Conservation (phyloP, 35 echinoderm and acorn worm species). For the Apostichopus californicus region DNA sequence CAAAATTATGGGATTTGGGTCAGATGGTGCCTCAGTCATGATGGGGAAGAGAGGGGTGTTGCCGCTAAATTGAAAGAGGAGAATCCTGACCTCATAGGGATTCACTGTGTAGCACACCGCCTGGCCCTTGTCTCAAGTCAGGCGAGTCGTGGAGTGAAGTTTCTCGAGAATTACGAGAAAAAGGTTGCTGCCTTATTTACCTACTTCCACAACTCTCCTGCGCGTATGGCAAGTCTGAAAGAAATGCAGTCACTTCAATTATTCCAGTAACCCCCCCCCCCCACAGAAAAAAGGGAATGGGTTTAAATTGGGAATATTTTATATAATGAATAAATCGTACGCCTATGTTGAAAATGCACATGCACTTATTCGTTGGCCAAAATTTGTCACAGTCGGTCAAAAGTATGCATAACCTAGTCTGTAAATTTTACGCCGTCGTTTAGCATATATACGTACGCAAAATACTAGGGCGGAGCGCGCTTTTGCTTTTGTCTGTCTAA, state of each 20-base stretch:
- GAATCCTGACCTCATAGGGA: conserved; percentile 9
- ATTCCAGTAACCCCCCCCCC: no score
- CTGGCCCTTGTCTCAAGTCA: conserved; percentile 46
- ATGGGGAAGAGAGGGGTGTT: conserved; percentile 37
- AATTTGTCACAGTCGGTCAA: no score
- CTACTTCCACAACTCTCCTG: conserved; percentile 27
- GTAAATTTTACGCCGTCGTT: no score
- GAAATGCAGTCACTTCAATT: conserved; percentile 1
- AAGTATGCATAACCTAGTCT: no score
- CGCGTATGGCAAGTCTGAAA: conserved; percentile 19
- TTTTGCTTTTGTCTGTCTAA: no score
- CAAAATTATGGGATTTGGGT: conserved; percentile 28
- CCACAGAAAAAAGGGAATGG: no score
- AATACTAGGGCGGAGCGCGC: no score
- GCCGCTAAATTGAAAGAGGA: conserved; percentile 7
- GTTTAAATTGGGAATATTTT: no score
- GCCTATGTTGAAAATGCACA: no score
- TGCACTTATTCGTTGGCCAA: no score
- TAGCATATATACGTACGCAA: no score
- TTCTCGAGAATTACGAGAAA: conserved; percentile 21
- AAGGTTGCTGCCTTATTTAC: conserved; percentile 17
- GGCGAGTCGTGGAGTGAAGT: conserved; percentile 33
- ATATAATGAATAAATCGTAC: no score
- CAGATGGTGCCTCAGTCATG: conserved; percentile 51
- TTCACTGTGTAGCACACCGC: conserved; percentile 58